Percentiles rank a stretch among this genome's conserved stretches.
These are phyloP conservation scores for Volucella inflata DNA, from an alignment of 2,888 invertebrate genomes.

Conservation along the genomic window DNA sequence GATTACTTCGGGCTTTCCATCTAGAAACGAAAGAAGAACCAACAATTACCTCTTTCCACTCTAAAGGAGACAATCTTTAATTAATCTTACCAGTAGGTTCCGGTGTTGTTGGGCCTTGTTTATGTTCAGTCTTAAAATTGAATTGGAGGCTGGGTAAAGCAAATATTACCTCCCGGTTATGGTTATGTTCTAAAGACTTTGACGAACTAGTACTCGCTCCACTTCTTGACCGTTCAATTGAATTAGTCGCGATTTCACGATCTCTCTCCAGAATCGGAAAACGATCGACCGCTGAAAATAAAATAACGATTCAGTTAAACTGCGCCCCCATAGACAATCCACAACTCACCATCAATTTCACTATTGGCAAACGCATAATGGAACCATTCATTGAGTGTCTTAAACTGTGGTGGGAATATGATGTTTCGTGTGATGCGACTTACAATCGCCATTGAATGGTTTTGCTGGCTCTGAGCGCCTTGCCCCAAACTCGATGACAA, in stretches of 20 bases:
- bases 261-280: conserved; percentile 95
- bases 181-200: conserved; percentile 90
- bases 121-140: conserved; percentile 96
- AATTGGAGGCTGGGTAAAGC: conserved; percentile 96
- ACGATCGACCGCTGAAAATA: conserved; percentile 90
- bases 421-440: conserved; percentile 95
- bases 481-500: conserved; percentile 94
- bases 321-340: too few relatives aligned
- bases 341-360: conserved; percentile 93
- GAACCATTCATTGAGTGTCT: conserved; percentile 97
- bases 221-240: conserved; percentile 85
- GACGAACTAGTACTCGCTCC: conserved; percentile 83
- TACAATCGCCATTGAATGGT: conserved; percentile 97
- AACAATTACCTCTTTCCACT: neutral
- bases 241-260: conserved; percentile 86
- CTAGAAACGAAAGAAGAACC: conserved; percentile 82
- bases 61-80: neutral
- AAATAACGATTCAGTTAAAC: conserved; percentile 1
- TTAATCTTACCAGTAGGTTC: conserved; percentile 85
- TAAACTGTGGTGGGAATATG: conserved; percentile 97
- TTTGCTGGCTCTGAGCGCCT: conserved; percentile 87
- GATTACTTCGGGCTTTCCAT: conserved; percentile 94
- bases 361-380: conserved; percentile 97
- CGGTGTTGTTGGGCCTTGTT: conserved; percentile 90
- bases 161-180: conserved; percentile 97